Conservation (phyloP, 2,113 vertebrate genomes). For the Labrus mixtus region DNA sequence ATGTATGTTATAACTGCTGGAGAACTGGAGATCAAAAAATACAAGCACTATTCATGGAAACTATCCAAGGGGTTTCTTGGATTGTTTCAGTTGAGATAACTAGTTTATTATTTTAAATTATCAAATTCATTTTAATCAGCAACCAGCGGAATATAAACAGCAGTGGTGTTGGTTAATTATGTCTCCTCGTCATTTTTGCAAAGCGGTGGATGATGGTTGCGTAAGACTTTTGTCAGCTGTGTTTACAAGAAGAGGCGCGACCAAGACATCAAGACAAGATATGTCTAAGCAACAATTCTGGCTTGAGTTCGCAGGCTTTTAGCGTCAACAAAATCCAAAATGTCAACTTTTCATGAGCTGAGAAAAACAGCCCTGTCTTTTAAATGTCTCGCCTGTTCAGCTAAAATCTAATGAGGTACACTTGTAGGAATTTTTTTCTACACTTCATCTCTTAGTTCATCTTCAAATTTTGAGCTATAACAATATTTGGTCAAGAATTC, state of each 20-base stretch:
- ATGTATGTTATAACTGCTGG: too few relatives aligned
- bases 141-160: too few relatives aligned
- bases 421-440: too few relatives aligned
- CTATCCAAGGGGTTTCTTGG: too few relatives aligned
- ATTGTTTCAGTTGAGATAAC: too few relatives aligned
- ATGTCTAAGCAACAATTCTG: neutral
- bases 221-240: neutral
- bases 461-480: neutral
- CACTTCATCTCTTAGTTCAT: too few relatives aligned
- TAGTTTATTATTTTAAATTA: too few relatives aligned
- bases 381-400: neutral
- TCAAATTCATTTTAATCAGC: too few relatives aligned
- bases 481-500: neutral
- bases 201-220: neutral
- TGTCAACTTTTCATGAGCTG: neutral
- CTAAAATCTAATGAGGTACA: neutral
- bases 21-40: too few relatives aligned
- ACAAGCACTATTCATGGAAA: too few relatives aligned
- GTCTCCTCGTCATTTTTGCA: too few relatives aligned
- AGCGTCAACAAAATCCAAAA: neutral
- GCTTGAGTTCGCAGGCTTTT: neutral
- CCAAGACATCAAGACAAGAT: neutral
- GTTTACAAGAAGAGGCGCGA: neutral
- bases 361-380: neutral
- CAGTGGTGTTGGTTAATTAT: too few relatives aligned